Conservation (phyloP, 2,797 vertebrate genomes). For the Anabacerthia variegaticeps region DNA sequence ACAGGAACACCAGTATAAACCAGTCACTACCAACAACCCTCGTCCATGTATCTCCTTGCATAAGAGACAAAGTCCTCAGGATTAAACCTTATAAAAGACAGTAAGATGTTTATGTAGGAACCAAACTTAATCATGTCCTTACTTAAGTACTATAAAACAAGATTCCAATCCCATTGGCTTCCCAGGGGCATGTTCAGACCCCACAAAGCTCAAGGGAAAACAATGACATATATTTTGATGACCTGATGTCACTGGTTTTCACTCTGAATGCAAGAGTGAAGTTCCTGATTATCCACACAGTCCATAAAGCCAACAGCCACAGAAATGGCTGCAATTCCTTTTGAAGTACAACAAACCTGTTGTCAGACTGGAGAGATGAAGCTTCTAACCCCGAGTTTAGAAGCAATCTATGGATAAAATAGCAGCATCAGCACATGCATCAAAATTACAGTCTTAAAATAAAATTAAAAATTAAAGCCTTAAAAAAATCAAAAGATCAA, state of each 20-base stretch:
- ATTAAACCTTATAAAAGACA: not conserved
- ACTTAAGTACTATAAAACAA: slow-evolving; percentile 1
- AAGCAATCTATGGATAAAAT: slow-evolving; percentile 11
- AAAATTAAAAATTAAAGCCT: not conserved
- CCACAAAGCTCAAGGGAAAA: not conserved
- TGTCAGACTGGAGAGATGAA: not conserved
- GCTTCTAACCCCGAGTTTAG: slow-evolving; percentile 28
- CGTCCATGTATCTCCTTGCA: fast-evolving
- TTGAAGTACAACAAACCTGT: not conserved
- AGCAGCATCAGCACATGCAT: slow-evolving; percentile 38
- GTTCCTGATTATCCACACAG: not conserved
- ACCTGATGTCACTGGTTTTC: not conserved
- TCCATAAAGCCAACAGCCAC: not conserved
- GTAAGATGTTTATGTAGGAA: slow-evolving; percentile 1
- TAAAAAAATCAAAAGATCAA: not conserved
- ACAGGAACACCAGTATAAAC: not conserved
- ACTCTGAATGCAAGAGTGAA: not conserved
- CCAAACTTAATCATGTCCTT: not conserved
- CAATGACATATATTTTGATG: not conserved
- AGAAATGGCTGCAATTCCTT: not conserved
- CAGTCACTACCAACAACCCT: not conserved
- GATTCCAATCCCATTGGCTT: not conserved
- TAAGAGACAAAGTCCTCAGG: not conserved
- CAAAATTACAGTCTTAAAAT: not conserved
- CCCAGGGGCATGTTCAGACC: not conserved